Evolutionary conservation across 2,888 invertebrate species (phyloP).

Genomic region (Isoperla grammatica): DNA sequence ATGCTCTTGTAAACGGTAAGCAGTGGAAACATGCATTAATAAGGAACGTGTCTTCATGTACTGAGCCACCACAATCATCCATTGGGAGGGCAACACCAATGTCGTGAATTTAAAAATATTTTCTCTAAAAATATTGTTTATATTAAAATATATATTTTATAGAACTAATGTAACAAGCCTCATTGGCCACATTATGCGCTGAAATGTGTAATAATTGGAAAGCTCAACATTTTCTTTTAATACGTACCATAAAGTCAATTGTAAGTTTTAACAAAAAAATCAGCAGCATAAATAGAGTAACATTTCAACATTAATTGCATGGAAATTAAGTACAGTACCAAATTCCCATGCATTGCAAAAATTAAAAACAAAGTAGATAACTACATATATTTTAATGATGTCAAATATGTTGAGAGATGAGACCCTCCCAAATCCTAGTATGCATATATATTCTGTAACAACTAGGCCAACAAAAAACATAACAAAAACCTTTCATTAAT

Average conservation of each 20-base stretch:
- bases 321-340: not conserved
- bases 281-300: no score
- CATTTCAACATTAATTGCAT: not conserved
- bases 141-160: slow-evolving; percentile 19
- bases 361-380: slow-evolving; percentile 1
- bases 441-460: no score
- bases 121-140: slow-evolving; percentile 19
- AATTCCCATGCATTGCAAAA: not conserved
- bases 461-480: not conserved
- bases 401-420: not conserved
- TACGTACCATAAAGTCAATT: no score
- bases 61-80: not conserved
- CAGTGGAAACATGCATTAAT: not conserved
- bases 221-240: slow-evolving; percentile 4
- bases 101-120: slow-evolving; percentile 4
- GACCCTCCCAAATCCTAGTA: not conserved
- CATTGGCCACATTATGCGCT: slow-evolving; percentile 1
- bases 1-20: not conserved
- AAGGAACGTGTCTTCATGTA: not conserved
- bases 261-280: no score
- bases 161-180: slow-evolving; percentile 17
- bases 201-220: slow-evolving; percentile 8
- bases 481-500: not conserved
- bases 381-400: slow-evolving; percentile 1
- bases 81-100: slow-evolving; percentile 8